Evolutionary conservation across 2,113 vertebrate species (phyloP), one percentile per base, ranked within the genome.

Genomic region (Platichthys flesus): DNA sequence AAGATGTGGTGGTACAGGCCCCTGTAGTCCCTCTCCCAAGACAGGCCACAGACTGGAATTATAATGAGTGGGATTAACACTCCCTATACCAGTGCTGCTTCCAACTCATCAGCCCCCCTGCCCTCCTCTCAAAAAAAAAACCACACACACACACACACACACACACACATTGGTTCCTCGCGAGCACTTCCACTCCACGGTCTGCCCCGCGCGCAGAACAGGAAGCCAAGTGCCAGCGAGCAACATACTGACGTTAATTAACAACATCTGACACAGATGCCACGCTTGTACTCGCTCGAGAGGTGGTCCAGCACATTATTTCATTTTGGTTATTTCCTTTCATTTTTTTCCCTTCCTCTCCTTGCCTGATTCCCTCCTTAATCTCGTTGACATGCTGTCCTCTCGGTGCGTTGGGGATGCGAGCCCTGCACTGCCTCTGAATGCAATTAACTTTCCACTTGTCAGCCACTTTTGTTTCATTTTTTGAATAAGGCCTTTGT

Each of bases 251-350:
- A 94, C 91, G 90, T 95, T 95, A 95, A 94, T 95, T 94, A 95
- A 93, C 93, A 94, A 94, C 94, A 94, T 95, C 93, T 94, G 93
- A 94, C 93, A 94, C 93, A 95, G 94, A 95, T 94, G 94, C 93
- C 88, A 91, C 76, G 89, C 90, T 94, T 94, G 93, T 94, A 92
- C 85, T 90, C 71, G 90, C 94, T 87, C 94, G 24, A 88, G 93
- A 95, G 93, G 94, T 94, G 94, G 93, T 94, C 93, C 92, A 61
- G 80, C 92, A 93, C 92, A 91, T 94, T 94, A 95, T 94, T 94
- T 94, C 86, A 92, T 94, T 94, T 94, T 90, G 89, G 76, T 93
- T 93, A 92, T 93, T 93, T 93, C 90, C 92, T 93, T 92, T 94
- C 92, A 85, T 92, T 92, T 63, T 15, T 6, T 7, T 12, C 74